Base-by-base conservation (phyloP, 53 echinoderm and acorn worm species). In the Actinopyga echinites region DNA sequence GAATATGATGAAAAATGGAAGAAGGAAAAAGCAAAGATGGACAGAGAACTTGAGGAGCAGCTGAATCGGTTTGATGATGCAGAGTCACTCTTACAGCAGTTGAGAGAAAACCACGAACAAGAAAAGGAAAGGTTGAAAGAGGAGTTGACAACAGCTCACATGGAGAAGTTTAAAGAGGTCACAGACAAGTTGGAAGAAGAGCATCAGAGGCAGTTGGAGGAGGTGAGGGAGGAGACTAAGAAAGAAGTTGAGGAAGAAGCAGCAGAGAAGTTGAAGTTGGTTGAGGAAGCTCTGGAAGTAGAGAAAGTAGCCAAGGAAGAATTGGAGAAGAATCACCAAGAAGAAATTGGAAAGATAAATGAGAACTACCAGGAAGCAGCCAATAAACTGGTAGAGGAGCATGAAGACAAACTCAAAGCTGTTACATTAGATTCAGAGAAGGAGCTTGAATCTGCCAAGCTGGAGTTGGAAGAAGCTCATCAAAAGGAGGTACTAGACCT, bases 391-490 rank as follows among this genome's bases (percentile, higher is more conserved):
- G 64, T 74, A 32, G 75, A 71, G 29, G 79, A 89, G 58, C 85
- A 89, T 66, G 92, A 92, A 3, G 99, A 99, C 36, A 85, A 92
- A 71, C 80, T 99, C 20, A 82, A 92, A 44, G 94, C 92, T 57
- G 61, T 92, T 5, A 86, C 88, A 37, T 73, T 88, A 20, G 89
- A 87, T 61, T 86, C 92, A 15, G 94, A 99, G 34, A 65, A 77
- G 21, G 95, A 95, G 63, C 37, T 95, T 1, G 94, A 92, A 35
- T 55, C 62, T 2, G 89, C 92, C 58, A 95, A 92, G 74, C 71
- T 82, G 4, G 94, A 99, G 25, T 84, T 99, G 36, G 94, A 95
- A 67, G 99, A 86, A 83, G 99, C 90, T n/a, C 99, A 99, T 79
- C 79, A 80, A 12, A 82, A 89, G 53, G 99, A 99, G 83, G 44